Percentiles rank a stretch among this genome's conserved stretches.
These are phyloP conservation scores for Sphyrna mokarran DNA, from an alignment of 2,113 vertebrate species.

Conservation along the genomic window DNA sequence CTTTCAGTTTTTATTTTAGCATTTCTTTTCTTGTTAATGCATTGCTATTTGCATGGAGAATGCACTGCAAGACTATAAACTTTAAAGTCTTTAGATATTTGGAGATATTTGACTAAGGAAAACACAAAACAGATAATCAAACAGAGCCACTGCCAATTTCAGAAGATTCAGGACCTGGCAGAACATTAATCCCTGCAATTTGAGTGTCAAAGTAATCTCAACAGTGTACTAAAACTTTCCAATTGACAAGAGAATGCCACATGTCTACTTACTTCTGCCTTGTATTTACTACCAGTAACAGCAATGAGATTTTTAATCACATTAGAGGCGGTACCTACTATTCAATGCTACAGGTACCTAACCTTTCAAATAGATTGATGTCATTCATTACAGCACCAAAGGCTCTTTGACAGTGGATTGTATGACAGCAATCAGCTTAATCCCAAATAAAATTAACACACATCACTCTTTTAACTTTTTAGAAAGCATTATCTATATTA, in stretches of 20 bases:
- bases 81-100: slow-evolving; percentile 46
- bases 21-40: slow-evolving; percentile 34
- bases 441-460: background rate
- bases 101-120: slow-evolving; percentile 40
- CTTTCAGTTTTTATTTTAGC: too few relatives aligned
- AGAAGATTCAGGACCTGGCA: slow-evolving; percentile 34
- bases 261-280: background rate
- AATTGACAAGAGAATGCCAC: background rate
- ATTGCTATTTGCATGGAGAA: slow-evolving; percentile 42
- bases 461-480: background rate
- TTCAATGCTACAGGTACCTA: background rate
- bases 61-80: slow-evolving; percentile 42
- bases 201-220: background rate
- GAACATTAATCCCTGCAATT: slow-evolving; percentile 12
- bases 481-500: background rate
- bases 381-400: background rate
- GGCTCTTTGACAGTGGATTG: background rate
- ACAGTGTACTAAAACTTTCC: background rate
- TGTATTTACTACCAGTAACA: background rate
- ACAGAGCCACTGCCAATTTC: slow-evolving; percentile 34
- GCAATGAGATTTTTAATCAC: background rate
- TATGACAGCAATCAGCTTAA: background rate
- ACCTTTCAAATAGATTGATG: background rate
- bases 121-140: slow-evolving; percentile 42
- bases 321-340: background rate